Percentiles rank a stretch among this genome's conserved stretches.
Conservation (phyloP, 2,113 vertebrate species). For the Peromyscus maniculatus region DNA sequence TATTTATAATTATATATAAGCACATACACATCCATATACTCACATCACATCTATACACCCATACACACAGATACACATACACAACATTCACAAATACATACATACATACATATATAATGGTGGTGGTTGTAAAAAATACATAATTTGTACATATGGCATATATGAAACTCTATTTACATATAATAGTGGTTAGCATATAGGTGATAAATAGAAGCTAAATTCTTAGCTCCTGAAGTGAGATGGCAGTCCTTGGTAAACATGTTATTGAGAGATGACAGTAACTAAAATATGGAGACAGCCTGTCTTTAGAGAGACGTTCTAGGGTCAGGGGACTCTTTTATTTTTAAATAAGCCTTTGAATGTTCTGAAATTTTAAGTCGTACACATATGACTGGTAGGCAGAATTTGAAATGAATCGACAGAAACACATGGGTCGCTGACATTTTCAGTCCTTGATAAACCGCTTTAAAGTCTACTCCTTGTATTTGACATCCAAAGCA, state of each 20-base stretch:
- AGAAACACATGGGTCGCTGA: background rate
- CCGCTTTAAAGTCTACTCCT: background rate
- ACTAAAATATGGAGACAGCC: background rate
- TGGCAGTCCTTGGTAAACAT: background rate
- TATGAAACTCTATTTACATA: background rate
- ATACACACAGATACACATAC: background rate
- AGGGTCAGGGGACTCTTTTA: background rate
- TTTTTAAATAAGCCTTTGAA: conserved; percentile 4
- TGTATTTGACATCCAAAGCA: background rate
- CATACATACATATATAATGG: background rate
- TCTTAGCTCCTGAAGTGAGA: background rate
- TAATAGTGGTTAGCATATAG: background rate
- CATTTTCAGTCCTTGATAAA: conserved; percentile 27
- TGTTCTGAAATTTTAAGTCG: conserved; percentile 29
- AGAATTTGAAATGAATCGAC: conserved; percentile 2
- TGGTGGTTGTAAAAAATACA: background rate
- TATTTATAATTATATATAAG: background rate
- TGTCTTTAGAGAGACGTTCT: background rate
- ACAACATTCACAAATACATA: background rate
- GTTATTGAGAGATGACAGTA: background rate
- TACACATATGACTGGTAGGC: background rate
- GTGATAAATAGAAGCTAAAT: background rate
- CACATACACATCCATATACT: background rate
- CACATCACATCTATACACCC: background rate
- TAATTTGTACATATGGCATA: background rate